Evolutionary conservation across 2,888 invertebrate genomes (phyloP).

Genomic region (Leptopilina drosophilae): DNA sequence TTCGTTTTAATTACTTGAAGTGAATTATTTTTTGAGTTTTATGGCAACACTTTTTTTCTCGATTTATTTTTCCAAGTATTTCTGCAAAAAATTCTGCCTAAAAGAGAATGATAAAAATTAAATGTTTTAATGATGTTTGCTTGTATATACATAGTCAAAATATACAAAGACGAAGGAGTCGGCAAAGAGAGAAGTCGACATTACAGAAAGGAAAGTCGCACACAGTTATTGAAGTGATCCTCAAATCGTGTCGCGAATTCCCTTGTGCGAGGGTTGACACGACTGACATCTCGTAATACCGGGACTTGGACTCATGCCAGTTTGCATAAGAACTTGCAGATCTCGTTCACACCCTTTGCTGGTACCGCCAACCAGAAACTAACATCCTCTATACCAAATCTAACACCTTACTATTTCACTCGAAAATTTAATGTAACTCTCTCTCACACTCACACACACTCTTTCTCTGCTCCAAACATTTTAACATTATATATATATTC

Average conservation of each 20-base stretch:
- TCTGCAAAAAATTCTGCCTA: background rate
- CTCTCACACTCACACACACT: background rate
- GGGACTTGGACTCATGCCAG: constrained; percentile 71
- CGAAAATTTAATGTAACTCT: constrained; percentile 2
- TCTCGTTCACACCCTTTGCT: constrained; percentile 61
- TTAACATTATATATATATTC: background rate
- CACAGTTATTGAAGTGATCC: constrained; percentile 47
- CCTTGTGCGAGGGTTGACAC: constrained; percentile 62
- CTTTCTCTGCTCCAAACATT: background rate
- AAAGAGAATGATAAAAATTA: constrained; percentile 1
- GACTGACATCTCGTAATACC: constrained; percentile 73
- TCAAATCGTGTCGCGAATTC: constrained; percentile 60
- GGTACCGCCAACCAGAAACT: constrained; percentile 31
- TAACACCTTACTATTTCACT: constrained; percentile 27
- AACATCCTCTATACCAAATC: constrained; percentile 19
- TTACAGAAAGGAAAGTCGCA: constrained; percentile 42
- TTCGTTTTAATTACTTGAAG: too few species aligned
- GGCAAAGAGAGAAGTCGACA: constrained; percentile 16
- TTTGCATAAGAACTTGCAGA: constrained; percentile 74
- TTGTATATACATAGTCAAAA: background rate
- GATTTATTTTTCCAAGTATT: background rate
- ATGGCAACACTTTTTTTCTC: background rate
- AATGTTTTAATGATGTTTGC: constrained; percentile 29
- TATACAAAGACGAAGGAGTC: constrained; percentile 21
- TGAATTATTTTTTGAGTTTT: too few species aligned